phyloP scores from a whole-genome alignment of 37 sponge, comb jelly and placozoan genomes.

The Amphimedon queenslandica region DNA sequence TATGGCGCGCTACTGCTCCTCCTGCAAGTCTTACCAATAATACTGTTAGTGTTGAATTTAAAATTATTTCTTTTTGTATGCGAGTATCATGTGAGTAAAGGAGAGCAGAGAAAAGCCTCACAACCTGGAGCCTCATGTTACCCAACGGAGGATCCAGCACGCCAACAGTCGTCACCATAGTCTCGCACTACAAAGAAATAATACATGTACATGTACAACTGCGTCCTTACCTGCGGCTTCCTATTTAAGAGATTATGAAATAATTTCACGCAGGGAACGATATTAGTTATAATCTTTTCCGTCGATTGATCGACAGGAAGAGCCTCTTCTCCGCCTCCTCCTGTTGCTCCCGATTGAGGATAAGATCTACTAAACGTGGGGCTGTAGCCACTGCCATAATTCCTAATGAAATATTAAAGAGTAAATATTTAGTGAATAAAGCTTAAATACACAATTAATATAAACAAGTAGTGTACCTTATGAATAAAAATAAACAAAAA shows the following conservation, averaged over 20 bases:
- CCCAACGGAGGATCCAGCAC: slow-evolving; percentile 72
- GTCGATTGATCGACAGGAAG: neutral
- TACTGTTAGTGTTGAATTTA: slow-evolving; percentile 27
- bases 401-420: too few relatives aligned
- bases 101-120: slow-evolving; percentile 60
- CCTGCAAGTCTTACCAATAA: slow-evolving; percentile 76
- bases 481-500: too few relatives aligned
- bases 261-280: slow-evolving; percentile 25
- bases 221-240: slow-evolving; percentile 21
- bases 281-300: slow-evolving; percentile 2
- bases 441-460: too few relatives aligned
- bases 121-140: slow-evolving; percentile 71
- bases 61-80: slow-evolving; percentile 30
- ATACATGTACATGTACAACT: neutral
- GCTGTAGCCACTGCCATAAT: neutral
- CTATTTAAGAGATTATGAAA: slow-evolving; percentile 32
- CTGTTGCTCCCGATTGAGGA: slow-evolving; percentile 2
- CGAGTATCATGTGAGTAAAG: slow-evolving; percentile 15
- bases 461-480: too few relatives aligned
- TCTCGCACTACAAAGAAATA: neutral
- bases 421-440: neutral
- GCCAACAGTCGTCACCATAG: slow-evolving; percentile 52
- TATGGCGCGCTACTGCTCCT: neutral
- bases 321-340: neutral
- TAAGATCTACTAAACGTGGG: slow-evolving; percentile 4